Evolutionary conservation across 2,888 invertebrate species (phyloP).

Genomic region (Arctia plantaginis): DNA sequence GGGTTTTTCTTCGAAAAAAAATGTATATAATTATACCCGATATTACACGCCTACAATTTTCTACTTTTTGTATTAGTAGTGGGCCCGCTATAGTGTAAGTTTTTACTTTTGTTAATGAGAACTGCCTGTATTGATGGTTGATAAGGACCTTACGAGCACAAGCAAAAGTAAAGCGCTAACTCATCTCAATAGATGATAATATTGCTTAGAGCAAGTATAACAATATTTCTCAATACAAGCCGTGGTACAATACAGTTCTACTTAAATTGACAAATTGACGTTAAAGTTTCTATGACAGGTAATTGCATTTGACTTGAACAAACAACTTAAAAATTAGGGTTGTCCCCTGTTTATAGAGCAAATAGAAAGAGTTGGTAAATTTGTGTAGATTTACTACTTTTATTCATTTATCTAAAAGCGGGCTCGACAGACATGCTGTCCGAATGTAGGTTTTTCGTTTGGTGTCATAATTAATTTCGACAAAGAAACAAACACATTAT

Average conservation of each 20-base stretch:
- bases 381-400: not conserved
- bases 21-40: too few relatives aligned
- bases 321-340: constrained; percentile 26
- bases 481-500: not conserved
- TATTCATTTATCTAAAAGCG: not conserved
- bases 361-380: too few relatives aligned
- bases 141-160: too few relatives aligned
- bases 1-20: too few relatives aligned
- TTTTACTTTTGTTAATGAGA: too few relatives aligned
- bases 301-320: constrained; percentile 21
- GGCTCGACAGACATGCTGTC: not conserved
- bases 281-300: constrained; percentile 13
- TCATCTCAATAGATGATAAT: too few relatives aligned
- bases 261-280: constrained; percentile 12
- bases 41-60: too few relatives aligned
- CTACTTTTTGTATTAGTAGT: too few relatives aligned
- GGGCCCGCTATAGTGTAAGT: too few relatives aligned
- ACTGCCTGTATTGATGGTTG: too few relatives aligned
- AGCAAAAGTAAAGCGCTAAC: too few relatives aligned
- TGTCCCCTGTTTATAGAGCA: not conserved
- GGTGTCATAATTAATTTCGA: not conserved
- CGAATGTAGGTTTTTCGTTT: not conserved
- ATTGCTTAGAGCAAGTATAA: not conserved
- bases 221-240: not conserved
- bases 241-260: constrained; percentile 3